Percentiles rank a stretch among this genome's conserved stretches.
These are phyloP conservation scores for Delichon dasypus DNA, from an alignment of 2,797 vertebrate genomes.

Conservation along the genomic window DNA sequence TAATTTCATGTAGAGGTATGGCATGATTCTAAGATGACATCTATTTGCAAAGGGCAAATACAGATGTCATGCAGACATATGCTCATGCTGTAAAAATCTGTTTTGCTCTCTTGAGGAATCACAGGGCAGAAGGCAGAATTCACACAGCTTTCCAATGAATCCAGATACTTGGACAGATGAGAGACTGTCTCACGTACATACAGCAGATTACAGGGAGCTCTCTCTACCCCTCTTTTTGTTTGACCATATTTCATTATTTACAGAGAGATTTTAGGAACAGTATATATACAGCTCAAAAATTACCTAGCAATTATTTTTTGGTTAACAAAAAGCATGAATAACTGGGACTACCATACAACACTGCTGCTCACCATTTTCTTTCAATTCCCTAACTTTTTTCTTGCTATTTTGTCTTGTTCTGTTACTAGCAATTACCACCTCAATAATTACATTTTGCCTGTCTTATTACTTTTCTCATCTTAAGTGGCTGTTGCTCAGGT, in stretches of 20 bases:
- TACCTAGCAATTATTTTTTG: background rate
- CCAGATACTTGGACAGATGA: fast-evolving
- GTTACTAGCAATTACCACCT: background rate
- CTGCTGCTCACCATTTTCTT: background rate
- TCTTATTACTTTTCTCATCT: background rate
- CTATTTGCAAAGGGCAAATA: background rate
- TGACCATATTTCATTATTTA: background rate
- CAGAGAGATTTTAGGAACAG: background rate
- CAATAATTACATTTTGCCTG: background rate
- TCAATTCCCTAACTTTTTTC: background rate
- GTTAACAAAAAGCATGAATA: background rate
- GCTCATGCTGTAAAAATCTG: background rate
- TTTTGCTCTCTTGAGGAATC: background rate
- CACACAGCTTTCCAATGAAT: background rate
- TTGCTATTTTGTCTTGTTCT: background rate
- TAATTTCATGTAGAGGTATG: background rate
- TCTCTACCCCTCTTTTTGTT: background rate
- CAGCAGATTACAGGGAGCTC: background rate
- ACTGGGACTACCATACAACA: background rate
- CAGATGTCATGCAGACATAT: background rate
- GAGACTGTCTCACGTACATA: background rate
- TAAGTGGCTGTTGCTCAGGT: background rate
- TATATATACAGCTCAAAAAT: background rate
- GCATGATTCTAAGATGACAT: background rate
- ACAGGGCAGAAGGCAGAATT: background rate